Evolutionary conservation across 2,113 vertebrate species (phyloP).

Genomic region (Sapayoa aenigma): DNA sequence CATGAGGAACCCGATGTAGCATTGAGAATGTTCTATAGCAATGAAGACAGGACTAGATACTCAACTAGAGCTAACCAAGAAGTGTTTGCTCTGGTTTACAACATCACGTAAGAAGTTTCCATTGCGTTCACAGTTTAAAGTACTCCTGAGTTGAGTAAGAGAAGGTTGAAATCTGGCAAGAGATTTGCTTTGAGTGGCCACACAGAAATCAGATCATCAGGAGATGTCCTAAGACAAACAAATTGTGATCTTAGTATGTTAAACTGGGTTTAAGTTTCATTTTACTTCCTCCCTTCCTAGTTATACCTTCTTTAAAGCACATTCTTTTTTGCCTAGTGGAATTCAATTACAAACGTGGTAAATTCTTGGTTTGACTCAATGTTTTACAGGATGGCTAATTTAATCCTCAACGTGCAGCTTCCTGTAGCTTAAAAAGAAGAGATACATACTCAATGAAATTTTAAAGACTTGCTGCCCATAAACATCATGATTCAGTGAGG

Average conservation of each 20-base stretch:
- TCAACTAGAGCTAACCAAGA: neutral
- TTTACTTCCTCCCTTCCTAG: neutral
- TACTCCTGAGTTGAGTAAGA: neutral
- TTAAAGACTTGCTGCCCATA: neutral
- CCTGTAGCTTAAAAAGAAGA: neutral
- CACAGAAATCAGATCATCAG: neutral
- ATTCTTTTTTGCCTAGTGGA: too few species aligned
- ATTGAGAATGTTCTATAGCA: neutral
- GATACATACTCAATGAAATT: neutral
- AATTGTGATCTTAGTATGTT: neutral
- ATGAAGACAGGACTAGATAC: neutral
- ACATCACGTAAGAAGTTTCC: neutral
- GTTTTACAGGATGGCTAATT: neutral
- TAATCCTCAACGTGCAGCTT: neutral
- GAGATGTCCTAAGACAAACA: neutral
- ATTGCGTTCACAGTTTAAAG: neutral
- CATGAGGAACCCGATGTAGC: fast-evolving
- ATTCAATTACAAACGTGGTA: neutral
- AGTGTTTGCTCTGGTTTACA: neutral
- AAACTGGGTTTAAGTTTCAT: neutral
- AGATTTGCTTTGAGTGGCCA: neutral
- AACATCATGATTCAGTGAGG: neutral
- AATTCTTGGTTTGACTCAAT: neutral
- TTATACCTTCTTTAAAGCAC: neutral
- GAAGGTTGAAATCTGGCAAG: neutral